These are phyloP conservation scores for Pseudomyrmex dendroicus DNA, from an alignment of 1,140 invertebrate species.

Conservation along the genomic window DNA sequence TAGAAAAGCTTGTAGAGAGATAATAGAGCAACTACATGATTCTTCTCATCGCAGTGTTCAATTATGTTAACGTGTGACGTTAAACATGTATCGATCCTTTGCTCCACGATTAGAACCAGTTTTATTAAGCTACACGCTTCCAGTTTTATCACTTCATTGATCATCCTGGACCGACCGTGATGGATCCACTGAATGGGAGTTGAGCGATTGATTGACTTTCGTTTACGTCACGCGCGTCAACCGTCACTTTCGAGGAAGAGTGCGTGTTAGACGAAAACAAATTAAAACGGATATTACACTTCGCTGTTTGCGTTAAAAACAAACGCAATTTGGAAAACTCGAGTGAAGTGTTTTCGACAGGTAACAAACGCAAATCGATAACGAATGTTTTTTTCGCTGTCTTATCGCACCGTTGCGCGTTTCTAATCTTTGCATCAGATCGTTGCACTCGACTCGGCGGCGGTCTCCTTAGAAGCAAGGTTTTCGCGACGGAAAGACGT, in stretches of 20 bases:
- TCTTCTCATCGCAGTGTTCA: constrained; percentile 8
- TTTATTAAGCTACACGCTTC: constrained; percentile 47
- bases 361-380: neutral
- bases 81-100: constrained; percentile 37
- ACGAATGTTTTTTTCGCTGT: constrained; percentile 1
- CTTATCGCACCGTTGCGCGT: constrained; percentile 21
- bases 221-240: constrained; percentile 3
- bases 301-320: neutral
- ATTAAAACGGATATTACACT: too few relatives aligned
- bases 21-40: neutral
- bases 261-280: neutral
- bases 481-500: neutral
- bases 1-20: neutral
- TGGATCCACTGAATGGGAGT: constrained; percentile 4
- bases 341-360: neutral
- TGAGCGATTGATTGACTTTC: constrained; percentile 18
- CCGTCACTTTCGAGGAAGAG: neutral
- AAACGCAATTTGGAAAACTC: neutral
- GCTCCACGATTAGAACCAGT: constrained; percentile 51
- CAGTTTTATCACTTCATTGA: constrained; percentile 28
- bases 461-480: constrained; percentile 28
- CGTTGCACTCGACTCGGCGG: constrained; percentile 20
- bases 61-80: constrained; percentile 7
- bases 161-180: constrained; percentile 12
- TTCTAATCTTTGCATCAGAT: constrained; percentile 27